Percentiles rank a stretch among this genome's conserved stretches.
phyloP scores from a whole-genome alignment of 2,113 vertebrate genomes.

The Nesoenas mayeri region DNA sequence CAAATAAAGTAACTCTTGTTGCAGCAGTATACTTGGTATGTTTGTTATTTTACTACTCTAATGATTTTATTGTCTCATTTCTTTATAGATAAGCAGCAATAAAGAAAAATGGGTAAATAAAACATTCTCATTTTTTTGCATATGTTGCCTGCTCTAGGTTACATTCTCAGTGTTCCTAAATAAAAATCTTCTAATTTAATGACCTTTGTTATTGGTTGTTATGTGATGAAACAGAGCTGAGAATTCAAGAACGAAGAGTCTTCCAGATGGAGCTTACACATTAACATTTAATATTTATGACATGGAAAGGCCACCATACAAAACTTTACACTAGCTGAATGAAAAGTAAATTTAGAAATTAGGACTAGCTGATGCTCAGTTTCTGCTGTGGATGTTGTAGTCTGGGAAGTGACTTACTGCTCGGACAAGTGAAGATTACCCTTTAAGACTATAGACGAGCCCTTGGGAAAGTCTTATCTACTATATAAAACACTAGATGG shows the following conservation, averaged over 20 bases:
- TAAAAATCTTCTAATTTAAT: slow-evolving; percentile 55
- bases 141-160: slow-evolving; percentile 21
- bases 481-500: not conserved
- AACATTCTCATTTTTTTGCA: slow-evolving; percentile 45
- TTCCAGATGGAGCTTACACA: slow-evolving; percentile 66
- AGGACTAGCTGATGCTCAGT: not conserved
- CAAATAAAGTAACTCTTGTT: slow-evolving; percentile 27
- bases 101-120: slow-evolving; percentile 59
- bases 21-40: not conserved
- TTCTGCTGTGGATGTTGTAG: not conserved
- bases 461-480: not conserved
- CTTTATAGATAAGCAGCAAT: slow-evolving; percentile 59
- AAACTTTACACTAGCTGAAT: not conserved
- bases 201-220: slow-evolving; percentile 61
- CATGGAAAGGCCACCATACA: slow-evolving; percentile 49
- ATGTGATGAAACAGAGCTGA: slow-evolving; percentile 45
- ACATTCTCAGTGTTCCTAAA: slow-evolving; percentile 15
- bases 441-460: not conserved
- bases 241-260: slow-evolving; percentile 43
- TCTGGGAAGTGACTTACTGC: not conserved
- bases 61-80: slow-evolving; percentile 53
- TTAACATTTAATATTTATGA: slow-evolving; percentile 72
- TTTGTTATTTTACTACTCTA: slow-evolving; percentile 30
- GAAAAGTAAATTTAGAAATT: not conserved
- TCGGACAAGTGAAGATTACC: not conserved